Base-by-base conservation (phyloP, 2,888 invertebrate species). In the Rhabditophanes sp. region DNA sequence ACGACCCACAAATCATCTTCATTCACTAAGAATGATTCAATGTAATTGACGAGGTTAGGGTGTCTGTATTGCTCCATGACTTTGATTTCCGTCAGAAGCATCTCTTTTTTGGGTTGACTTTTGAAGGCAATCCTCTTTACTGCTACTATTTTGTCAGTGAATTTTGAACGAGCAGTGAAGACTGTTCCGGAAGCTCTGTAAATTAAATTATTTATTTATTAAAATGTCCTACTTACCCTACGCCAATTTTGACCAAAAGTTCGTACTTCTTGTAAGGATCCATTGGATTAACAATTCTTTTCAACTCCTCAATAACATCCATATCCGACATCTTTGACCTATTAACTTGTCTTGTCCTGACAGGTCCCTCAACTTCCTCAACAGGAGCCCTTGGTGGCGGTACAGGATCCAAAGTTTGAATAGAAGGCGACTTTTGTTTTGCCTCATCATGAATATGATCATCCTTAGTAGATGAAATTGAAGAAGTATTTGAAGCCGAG, bases 41-140 rank as follows among this genome's bases (percentile, higher is more conserved):
- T 75, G 71, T 83, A 93, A 68, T 93, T 93, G 0, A 93, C 90
- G 52, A 88, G 73, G 69, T 88, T 90, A 59, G 53, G 42, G n/a
- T 93, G 90, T 57, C 80, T 78, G 65, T 87, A 83, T 58, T 80
- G 80, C 64, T 81, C 81, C 65, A 87, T 75, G 9, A 87, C 82
- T 43, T 69, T 67, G 48, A 93, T 85, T 73, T 93, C 93, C 30
- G 83, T 88, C 47, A 90, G 74, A 64, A 93, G 81, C 59, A 90
- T 74, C 68, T 90, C 87, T 68, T 90, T 90, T 63, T 87, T 82
- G 33, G 82, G 80, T 67, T 96, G 93, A 66, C 83, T 83, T 22
- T 79, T 76, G 65, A 93, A 75, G 66, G 90, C 84, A 67, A 93
- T 93, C 58, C 84, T 82, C 69, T 93, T 93, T 48, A 93, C 80